Base-by-base conservation (phyloP, 2,888 invertebrate species). In the Xanthorhoe spadicearia region DNA sequence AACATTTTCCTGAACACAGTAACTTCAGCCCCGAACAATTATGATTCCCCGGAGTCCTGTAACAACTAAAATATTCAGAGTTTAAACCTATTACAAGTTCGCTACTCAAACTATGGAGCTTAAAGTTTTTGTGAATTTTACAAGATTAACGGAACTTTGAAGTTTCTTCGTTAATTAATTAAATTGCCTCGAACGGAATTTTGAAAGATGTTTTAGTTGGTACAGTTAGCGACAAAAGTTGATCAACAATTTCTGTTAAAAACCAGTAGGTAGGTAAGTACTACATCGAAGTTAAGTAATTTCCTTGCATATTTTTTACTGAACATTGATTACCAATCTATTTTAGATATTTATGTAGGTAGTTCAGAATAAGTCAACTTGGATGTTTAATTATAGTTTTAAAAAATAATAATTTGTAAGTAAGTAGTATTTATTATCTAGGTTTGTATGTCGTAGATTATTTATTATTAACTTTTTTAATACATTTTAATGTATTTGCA, bases 81-180 rank as follows among this genome's bases (percentile, higher is more conserved):
- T 81, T 83, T 87, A 86, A 88, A 88, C 87, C 87, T 86, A 88
- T 88, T 87, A 88, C 80, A 84, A 86, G 82, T 86, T 85, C 67
- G 68, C 75, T 80, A 83, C 83, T 83, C 82, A 79, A 89, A 86
- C 87, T 85, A 84, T 50, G 76, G 79, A 77, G 75, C 85, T 88
- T 85, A 84, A 90, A 90, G 89, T 89, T 90, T 90, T 90, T 88
- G 86, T 85, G 80, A 90, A 88, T 90, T 90, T 90, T 86, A 82
- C 83, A 82, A 85, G 86, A 89, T 87, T 86, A 84, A 81, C 78
- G 70, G 79, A 78, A 79, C 83, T 83, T 77, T 77, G 80, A 78
- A 86, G 74, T 87, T 88, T 80, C 61, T 65, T 59, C 75, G 78
- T 83, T 87, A 83, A 87, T 89, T 90, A 87, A 88, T 89, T 85